Conservation (phyloP, 2,797 vertebrate genomes). For the Enteromius trimaculatus region DNA sequence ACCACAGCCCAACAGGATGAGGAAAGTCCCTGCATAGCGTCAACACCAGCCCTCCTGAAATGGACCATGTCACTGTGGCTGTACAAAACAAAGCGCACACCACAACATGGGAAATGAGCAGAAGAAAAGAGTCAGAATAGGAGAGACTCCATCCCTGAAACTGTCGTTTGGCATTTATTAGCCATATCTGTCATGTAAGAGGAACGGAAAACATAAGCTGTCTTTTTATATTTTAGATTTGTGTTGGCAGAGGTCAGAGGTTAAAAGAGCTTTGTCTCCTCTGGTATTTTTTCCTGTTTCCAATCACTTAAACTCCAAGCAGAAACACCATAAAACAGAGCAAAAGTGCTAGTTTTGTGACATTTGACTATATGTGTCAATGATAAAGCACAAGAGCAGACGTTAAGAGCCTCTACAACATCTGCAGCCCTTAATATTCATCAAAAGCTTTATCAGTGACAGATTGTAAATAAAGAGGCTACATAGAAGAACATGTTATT, state of each 20-base stretch:
- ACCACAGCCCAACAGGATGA: constrained; percentile 86
- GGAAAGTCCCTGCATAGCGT: constrained; percentile 88
- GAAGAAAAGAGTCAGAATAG: constrained; percentile 38
- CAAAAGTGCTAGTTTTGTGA: constrained; percentile 22
- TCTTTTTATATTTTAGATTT: constrained; percentile 61
- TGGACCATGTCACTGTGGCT: constrained; percentile 84
- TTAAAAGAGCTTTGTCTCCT: constrained; percentile 30
- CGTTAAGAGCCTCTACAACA: constrained; percentile 1
- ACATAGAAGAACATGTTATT: background rate
- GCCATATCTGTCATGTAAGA: constrained; percentile 46
- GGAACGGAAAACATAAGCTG: constrained; percentile 43
- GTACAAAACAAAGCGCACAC: constrained; percentile 58
- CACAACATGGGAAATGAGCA: constrained; percentile 48
- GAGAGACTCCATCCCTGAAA: constrained; percentile 34
- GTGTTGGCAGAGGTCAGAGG: constrained; percentile 70
- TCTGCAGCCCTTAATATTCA: background rate
- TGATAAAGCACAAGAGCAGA: constrained; percentile 32
- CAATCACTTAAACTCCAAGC: constrained; percentile 51
- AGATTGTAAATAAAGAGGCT: background rate
- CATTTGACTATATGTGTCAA: constrained; percentile 20
- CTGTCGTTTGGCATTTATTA: constrained; percentile 45
- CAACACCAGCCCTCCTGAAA: constrained; percentile 85
- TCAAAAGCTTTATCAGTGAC: constrained; percentile 20
- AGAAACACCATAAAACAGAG: constrained; percentile 29
- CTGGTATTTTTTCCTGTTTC: constrained; percentile 51